A percentile compares a stretch with the other conserved stretches of the same genome.
phyloP scores from a whole-genome alignment of 2,888 invertebrate species.

The Phymatocera aterrima region DNA sequence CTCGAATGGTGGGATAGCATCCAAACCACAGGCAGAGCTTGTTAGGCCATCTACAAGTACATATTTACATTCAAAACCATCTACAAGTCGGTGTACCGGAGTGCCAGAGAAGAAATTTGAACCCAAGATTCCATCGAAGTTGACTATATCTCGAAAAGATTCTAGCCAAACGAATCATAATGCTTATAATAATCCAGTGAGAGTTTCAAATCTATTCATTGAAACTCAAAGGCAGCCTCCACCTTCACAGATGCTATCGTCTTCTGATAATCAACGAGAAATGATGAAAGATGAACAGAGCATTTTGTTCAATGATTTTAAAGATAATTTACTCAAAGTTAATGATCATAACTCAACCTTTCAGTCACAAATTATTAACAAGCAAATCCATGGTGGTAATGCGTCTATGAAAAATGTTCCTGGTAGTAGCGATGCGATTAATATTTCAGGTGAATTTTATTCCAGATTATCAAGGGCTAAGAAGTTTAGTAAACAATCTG shows the following conservation, averaged over 20 bases:
- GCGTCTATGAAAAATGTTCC: conserved; percentile 50
- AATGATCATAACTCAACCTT: conserved; percentile 60
- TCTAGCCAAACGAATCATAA: neutral
- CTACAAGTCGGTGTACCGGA: neutral
- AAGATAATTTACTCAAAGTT: conserved; percentile 53
- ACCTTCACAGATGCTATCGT: conserved; percentile 55
- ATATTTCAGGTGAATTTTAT: conserved; percentile 12
- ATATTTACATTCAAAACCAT: conserved; percentile 30
- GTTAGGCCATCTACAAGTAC: conserved; percentile 20
- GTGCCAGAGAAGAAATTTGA: conserved; percentile 8
- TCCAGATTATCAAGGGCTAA: neutral
- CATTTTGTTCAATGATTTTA: conserved; percentile 58
- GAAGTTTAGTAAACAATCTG: neutral
- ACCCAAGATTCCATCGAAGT: conserved; percentile 21
- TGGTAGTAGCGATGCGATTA: conserved; percentile 48
- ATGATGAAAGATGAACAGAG: conserved; percentile 51
- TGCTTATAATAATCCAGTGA: conserved; percentile 11
- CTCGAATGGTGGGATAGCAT: neutral
- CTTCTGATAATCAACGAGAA: conserved; percentile 53
- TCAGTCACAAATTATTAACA: conserved; percentile 40
- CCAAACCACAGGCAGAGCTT: conserved; percentile 15
- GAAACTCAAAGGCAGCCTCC: neutral
- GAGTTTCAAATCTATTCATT: neutral
- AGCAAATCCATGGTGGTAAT: neutral
- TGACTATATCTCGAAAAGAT: neutral